Conservation (phyloP, 2,797 vertebrate genomes). For the Bothrops alternatus region DNA sequence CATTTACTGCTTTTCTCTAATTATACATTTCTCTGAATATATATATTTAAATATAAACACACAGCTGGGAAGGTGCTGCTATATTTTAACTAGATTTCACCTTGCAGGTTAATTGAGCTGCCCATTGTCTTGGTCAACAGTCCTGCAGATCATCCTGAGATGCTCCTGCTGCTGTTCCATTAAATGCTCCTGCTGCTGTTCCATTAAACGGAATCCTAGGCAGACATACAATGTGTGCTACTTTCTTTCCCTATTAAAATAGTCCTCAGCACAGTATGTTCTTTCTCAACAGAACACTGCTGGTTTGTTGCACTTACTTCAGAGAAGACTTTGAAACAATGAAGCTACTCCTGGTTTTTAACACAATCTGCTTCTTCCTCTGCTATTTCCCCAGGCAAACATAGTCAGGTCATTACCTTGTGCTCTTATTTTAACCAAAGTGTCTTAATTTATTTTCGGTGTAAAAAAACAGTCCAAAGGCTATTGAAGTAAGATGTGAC, state of each 20-base stretch:
- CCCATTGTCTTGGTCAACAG: not conserved
- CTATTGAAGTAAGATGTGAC: not conserved
- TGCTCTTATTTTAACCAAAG: not conserved
- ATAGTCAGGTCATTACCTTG: not conserved
- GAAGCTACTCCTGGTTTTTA: not conserved
- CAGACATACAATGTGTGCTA: not conserved
- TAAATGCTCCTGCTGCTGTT: not conserved
- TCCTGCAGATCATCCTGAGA: not conserved
- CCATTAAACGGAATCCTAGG: not conserved
- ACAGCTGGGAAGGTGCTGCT: not conserved
- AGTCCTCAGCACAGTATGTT: not conserved
- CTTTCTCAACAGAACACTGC: not conserved
- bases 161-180: not conserved
- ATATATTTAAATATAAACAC: not conserved
- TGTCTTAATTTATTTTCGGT: not conserved
- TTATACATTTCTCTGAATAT: not conserved
- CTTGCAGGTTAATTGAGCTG: not conserved
- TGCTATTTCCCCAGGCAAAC: not conserved
- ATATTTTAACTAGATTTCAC: not conserved
- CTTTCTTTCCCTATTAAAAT: not conserved
- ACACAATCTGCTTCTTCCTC: not conserved
- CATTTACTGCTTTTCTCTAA: not conserved
- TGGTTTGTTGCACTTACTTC: not conserved
- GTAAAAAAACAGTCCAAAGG: not conserved
- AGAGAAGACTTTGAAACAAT: not conserved